A percentile compares a stretch with the other conserved stretches of the same genome.
phyloP scores from a whole-genome alignment of 2,113 vertebrate species.

The Thunnus maccoyii region DNA sequence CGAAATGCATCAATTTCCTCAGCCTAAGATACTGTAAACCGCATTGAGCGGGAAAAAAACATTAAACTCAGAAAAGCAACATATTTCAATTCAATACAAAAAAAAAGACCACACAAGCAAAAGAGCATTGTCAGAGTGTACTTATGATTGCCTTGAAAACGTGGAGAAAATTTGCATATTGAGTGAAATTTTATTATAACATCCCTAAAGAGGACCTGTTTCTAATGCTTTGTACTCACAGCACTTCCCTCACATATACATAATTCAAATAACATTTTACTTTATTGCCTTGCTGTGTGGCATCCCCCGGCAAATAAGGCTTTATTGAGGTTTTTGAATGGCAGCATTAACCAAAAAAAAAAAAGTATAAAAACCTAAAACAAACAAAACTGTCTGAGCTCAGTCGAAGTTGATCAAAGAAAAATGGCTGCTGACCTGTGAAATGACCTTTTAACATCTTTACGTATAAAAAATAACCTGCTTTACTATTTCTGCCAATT shows the following conservation, averaged over 20 bases:
- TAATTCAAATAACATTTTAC: conserved; percentile 52
- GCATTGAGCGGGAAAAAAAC: not conserved
- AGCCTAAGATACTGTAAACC: conserved; percentile 22
- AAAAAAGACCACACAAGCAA: conserved; percentile 32
- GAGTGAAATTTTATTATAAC: conserved; percentile 71
- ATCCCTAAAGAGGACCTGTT: conserved; percentile 18
- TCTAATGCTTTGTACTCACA: conserved; percentile 54
- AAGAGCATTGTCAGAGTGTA: conserved; percentile 9
- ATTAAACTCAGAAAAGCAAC: conserved; percentile 44
- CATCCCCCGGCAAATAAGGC: not conserved
- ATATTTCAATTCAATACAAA: conserved; percentile 52
- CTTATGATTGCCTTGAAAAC: conserved; percentile 57
- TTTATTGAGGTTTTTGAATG: not conserved
- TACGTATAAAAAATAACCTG: too few relatives aligned
- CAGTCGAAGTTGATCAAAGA: not conserved
- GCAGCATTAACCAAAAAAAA: not conserved
- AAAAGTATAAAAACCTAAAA: not conserved
- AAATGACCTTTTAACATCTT: not conserved
- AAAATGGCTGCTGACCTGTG: too few relatives aligned
- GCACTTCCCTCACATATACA: conserved; percentile 44
- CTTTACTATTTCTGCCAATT: too few relatives aligned
- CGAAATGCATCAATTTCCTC: conserved; percentile 34
- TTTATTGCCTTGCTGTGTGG: conserved; percentile 9
- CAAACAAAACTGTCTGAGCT: not conserved
- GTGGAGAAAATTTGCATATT: conserved; percentile 64